Evolutionary conservation across 1,140 invertebrate genomes (phyloP).

Genomic region (Trialeurodes vaporariorum): DNA sequence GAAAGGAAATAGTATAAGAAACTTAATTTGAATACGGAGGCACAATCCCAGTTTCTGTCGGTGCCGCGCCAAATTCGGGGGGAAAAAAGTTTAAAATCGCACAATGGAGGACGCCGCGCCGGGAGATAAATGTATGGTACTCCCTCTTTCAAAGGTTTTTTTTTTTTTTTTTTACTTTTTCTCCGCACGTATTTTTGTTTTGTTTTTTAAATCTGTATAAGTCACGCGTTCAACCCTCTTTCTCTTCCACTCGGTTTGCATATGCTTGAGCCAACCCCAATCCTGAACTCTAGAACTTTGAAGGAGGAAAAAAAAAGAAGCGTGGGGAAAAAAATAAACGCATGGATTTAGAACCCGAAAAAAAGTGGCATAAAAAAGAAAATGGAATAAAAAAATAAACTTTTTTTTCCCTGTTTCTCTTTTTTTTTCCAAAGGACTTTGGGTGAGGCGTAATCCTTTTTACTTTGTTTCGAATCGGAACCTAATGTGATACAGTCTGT

Average conservation of each 20-base stretch:
- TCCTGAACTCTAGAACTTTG: no score
- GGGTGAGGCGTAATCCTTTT: no score
- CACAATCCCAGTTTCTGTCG: background rate
- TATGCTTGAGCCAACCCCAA: background rate
- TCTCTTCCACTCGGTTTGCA: background rate
- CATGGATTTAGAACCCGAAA: background rate
- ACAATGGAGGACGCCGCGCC: background rate
- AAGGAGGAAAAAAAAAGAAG: background rate
- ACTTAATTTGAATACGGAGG: background rate
- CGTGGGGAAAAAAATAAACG: background rate
- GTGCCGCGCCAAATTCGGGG: background rate
- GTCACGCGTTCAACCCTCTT: background rate
- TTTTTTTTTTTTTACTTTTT: no score
- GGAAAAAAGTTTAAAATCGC: background rate
- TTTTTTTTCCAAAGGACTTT: no score
- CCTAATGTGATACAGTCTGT: no score
- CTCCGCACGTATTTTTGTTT: background rate
- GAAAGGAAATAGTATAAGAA: background rate
- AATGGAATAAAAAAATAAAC: no score
- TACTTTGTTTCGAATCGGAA: no score
- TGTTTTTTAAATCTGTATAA: background rate
- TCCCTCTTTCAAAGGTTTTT: background rate
- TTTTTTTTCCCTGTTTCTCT: no score
- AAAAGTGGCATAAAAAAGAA: no score
- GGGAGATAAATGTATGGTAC: no score